These are phyloP conservation scores for Nyctibius bracteatus DNA, from an alignment of 2,113 vertebrate genomes.

Conservation along the genomic window DNA sequence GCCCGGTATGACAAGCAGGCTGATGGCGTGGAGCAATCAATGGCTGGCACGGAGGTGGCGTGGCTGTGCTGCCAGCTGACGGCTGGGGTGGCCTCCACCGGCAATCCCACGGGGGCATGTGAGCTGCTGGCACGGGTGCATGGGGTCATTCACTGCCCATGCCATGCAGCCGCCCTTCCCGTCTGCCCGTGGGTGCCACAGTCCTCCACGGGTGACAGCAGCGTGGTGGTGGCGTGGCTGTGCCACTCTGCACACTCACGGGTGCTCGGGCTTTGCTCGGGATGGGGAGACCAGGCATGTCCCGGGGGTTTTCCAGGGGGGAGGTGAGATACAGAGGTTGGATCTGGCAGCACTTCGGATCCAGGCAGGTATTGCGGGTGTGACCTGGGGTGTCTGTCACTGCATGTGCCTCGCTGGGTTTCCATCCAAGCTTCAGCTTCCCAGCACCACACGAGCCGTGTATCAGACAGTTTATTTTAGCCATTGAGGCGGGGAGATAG, in stretches of 20 bases:
- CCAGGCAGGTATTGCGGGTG: background rate
- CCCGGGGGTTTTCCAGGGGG: rapidly evolving
- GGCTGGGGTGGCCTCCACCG: rapidly evolving
- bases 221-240: rapidly evolving
- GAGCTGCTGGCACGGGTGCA: rapidly evolving
- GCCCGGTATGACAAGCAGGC: rapidly evolving
- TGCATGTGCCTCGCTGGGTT: rapidly evolving
- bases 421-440: background rate
- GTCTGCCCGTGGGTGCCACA: rapidly evolving
- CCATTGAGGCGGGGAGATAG: rapidly evolving
- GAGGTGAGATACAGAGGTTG: rapidly evolving
- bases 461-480: background rate
- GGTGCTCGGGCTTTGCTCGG: rapidly evolving
- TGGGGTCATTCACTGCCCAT: rapidly evolving
- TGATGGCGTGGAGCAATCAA: background rate
- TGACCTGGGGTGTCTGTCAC: rapidly evolving
- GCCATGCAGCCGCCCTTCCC: rapidly evolving
- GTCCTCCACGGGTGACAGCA: rapidly evolving
- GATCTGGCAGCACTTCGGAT: background rate
- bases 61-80: rapidly evolving
- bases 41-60: rapidly evolving
- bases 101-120: background rate
- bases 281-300: rapidly evolving
- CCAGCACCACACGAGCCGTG: background rate
- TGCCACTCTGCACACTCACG: rapidly evolving